Percentiles rank a stretch among this genome's conserved stretches.
phyloP scores from a whole-genome alignment of 37 sponge, comb jelly and placozoan genomes.

The Tethya wilhelma region DNA sequence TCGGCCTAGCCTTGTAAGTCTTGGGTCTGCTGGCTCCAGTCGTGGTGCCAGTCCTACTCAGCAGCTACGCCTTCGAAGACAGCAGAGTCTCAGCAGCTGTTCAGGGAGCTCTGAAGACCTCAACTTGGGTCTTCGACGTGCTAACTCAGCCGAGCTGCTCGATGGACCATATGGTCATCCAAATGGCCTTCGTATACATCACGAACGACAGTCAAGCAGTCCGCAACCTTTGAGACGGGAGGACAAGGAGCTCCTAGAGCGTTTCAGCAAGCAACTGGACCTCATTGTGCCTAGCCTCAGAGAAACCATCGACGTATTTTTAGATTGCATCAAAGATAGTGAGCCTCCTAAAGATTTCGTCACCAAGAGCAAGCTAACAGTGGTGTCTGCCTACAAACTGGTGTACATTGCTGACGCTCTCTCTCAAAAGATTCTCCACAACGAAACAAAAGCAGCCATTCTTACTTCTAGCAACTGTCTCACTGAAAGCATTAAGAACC shows the following conservation, averaged over 20 bases:
- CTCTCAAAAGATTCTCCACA: slow-evolving; percentile 79
- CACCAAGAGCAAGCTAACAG: slow-evolving; percentile 59
- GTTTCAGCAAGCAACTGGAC: slow-evolving; percentile 72
- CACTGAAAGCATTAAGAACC: slow-evolving; percentile 64
- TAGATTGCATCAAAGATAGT: slow-evolving; percentile 34
- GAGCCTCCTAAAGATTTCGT: slow-evolving; percentile 76
- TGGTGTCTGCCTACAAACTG: slow-evolving; percentile 84
- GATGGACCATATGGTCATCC: slow-evolving; percentile 51
- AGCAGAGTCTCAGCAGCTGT: slow-evolving; percentile 41
- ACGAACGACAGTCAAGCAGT: slow-evolving; percentile 17
- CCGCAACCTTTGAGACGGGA: slow-evolving; percentile 58
- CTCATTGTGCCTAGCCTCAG: slow-evolving; percentile 63
- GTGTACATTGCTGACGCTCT: slow-evolving; percentile 84
- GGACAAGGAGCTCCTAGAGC: slow-evolving; percentile 52
- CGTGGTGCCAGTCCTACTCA: slow-evolving; percentile 29
- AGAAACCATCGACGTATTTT: slow-evolving; percentile 47
- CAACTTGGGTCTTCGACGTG: background rate
- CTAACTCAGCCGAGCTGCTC: slow-evolving; percentile 25
- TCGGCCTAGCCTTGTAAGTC: slow-evolving; percentile 6
- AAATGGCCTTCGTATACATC: background rate
- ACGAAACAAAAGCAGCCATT: slow-evolving; percentile 54
- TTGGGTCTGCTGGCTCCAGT: slow-evolving; percentile 11
- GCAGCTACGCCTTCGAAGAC: slow-evolving; percentile 2
- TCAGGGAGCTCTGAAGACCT: slow-evolving; percentile 48
- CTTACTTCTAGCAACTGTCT: slow-evolving; percentile 65